Base-by-base conservation (phyloP, 2,797 vertebrate genomes). In the Poeciliopsis gracilis region DNA sequence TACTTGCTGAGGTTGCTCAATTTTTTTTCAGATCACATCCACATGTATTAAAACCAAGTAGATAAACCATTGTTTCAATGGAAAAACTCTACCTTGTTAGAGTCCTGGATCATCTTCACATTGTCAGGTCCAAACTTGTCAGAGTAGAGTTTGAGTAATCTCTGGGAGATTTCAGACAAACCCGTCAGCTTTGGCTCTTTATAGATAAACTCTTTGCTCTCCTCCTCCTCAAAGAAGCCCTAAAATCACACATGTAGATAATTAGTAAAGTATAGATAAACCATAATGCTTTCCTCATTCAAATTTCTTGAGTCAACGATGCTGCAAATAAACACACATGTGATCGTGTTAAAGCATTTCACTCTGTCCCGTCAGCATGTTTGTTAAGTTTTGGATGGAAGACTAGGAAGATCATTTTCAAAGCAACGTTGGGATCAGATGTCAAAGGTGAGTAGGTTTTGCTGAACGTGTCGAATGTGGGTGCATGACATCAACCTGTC, bases 201-300 rank as follows among this genome's bases (percentile, higher is more conserved):
- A 88, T 99, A 99, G 89, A 99, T 99, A 79, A 99, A 99, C 87
- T 99, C 98, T 91, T 99, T 99, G 85, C 97, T 98, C 93, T 99
- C 98, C 85, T 99, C 98, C 82, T 99, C 98, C 87, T 99, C 98
- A 92, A 99, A 99, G 94, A 99, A 99, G 0, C 98, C 98, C 98
- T 99, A 77, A 72, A 89, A 66, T 90, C 61, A 87, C 49, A 79
- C 43, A 79, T 13, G 51, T 16, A 76, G 1, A 73, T 11, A 49
- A 4, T 25, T 33, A 45, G 59, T 36, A 9, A 84, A 38, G 36
- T 38, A 79, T 10, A 63, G 76, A 74, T 70, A 43, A 72, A 78
- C 73, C 49, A 41, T 82, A 43, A 73, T 71, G 63, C 36, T 67
- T 84, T 86, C 66, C 28, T 78, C 20, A 82, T 57, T 75, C 45